Percentiles rank a stretch among this genome's conserved stretches.
phyloP scores from a whole-genome alignment of 2,113 vertebrate species.

The Semnornis frantzii region DNA sequence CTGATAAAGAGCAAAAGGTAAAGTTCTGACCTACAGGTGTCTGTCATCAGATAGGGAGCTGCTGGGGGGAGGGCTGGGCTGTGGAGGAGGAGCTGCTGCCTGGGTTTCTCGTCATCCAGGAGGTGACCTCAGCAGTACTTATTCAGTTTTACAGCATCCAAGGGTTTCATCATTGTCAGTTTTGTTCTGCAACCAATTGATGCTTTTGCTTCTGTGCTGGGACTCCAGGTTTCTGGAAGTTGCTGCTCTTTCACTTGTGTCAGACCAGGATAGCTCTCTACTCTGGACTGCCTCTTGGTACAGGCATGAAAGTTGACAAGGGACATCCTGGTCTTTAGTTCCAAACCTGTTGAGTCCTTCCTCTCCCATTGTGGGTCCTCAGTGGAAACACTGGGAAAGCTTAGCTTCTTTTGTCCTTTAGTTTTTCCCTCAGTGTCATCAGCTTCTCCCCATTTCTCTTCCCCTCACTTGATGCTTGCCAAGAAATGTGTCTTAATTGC shows the following conservation, averaged over 20 bases:
- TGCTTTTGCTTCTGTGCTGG: background rate
- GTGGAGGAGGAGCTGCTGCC: background rate
- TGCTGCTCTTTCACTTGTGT: background rate
- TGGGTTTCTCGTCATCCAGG: background rate
- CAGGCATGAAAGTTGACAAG: background rate
- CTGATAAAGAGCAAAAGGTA: constrained; percentile 88
- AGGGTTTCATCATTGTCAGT: background rate
- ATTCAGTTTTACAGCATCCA: background rate
- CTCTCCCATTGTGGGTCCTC: background rate
- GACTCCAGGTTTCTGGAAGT: background rate
- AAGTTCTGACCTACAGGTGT: background rate
- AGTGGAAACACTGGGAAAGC: background rate
- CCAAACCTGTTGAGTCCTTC: background rate
- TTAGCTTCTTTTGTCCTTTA: background rate
- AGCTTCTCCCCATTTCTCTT: background rate
- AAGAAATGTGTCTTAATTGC: background rate
- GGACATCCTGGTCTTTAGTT: background rate
- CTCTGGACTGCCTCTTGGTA: background rate
- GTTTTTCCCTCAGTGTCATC: background rate
- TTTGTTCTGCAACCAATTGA: background rate
- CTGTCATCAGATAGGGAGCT: accelerated
- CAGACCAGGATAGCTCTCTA: background rate
- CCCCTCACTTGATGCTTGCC: background rate
- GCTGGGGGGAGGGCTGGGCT: background rate
- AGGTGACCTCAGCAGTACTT: background rate